A percentile compares a stretch with the other conserved stretches of the same genome.
phyloP scores from a whole-genome alignment of 1,140 invertebrate species.

The Papilio machaon region DNA sequence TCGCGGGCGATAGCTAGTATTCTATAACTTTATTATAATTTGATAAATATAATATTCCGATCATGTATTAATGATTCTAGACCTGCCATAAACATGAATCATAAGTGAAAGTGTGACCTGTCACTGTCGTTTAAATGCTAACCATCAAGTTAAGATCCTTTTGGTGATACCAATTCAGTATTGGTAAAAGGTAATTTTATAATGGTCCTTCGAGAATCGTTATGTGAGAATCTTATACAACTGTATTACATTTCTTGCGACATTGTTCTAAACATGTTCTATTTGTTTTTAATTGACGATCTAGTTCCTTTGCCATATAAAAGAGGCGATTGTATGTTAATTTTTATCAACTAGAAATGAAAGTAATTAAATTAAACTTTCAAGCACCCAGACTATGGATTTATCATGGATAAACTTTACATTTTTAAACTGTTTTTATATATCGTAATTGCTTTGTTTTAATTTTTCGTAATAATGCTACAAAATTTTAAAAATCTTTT shows the following conservation, averaged over 20 bases:
- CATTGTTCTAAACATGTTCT: constrained; percentile 21
- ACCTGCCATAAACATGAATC: constrained; percentile 9
- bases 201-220: constrained; percentile 32
- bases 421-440: too few species aligned
- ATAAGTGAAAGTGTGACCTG: constrained; percentile 47
- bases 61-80: neutral
- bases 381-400: neutral
- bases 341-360: neutral
- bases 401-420: too few species aligned
- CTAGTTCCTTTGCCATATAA: neutral
- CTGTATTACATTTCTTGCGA: constrained; percentile 5
- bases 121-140: constrained; percentile 41
- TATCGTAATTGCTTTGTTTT: too few species aligned
- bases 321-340: neutral
- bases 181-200: constrained; percentile 38
- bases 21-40: neutral
- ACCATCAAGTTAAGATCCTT: constrained; percentile 38
- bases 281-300: neutral
- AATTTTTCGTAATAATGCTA: too few species aligned
- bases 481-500: too few species aligned
- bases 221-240: constrained; percentile 22
- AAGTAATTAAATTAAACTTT: neutral
- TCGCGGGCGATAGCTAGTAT: too few species aligned
- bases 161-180: constrained; percentile 7
- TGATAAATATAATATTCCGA: neutral